Base-by-base conservation (phyloP, 2,113 vertebrate genomes). In the Gavialis gangeticus region DNA sequence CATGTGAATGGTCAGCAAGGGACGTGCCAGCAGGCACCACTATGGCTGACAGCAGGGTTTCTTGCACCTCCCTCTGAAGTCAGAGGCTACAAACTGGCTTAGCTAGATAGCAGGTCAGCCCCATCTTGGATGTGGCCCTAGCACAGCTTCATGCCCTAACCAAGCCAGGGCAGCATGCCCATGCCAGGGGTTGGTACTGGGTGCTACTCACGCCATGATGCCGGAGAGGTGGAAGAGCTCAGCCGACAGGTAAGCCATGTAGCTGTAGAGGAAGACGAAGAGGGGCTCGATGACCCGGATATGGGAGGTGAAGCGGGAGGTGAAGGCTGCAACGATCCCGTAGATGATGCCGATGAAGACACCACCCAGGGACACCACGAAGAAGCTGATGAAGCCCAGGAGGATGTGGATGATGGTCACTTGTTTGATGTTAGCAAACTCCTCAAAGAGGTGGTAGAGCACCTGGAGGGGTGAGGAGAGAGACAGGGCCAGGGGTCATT, bases 211-310 rank as follows among this genome's bases (percentile, higher is more conserved):
- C 99, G 99, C 99, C 99, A 99, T 99, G 98, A 99, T 99, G 92
- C 99, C 99, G 0, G 99, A 99, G 17, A 99, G 98, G 96, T 99
- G 99, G 98, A 99, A 99, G 93, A 99, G 97, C 97, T 99, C 99
- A 0, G 99, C 99, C 0, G 99, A 99, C 90, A 99, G 98, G 87
- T 99, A 99, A 1, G 99, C 99, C 99, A 99, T 99, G 98, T 99
- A 99, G 98, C 99, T 99, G 98, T 99, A 99, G 91, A 99, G 98
- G 95, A 99, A 99, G 93, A 99, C 99, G 97, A 99, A 99, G 84
- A 99, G 99, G 0, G 99, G 99, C 98, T 99, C 99, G 92, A 99
- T 99, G 98, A 99, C 99, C 0, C 99, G 99, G 18, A 98, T 99
- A 97, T 99, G 99, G 28, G 99, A 98, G 4, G 99, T 99, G 98